phyloP scores from a whole-genome alignment of 2,797 vertebrate genomes.

The Pseudopleuronectes americanus region DNA sequence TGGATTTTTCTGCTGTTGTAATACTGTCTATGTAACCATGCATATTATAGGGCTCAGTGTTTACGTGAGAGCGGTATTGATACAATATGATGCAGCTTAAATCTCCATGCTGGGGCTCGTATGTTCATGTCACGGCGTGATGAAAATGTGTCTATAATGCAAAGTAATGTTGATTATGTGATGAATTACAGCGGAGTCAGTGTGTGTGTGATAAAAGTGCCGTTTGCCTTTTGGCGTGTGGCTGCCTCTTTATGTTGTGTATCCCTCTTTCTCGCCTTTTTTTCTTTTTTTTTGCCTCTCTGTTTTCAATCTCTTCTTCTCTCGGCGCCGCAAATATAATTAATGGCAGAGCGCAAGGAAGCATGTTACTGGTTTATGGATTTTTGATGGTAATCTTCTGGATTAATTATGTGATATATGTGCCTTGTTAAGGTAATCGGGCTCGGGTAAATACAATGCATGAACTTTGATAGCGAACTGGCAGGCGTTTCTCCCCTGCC shows the following conservation, averaged over 20 bases:
- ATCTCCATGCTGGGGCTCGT: conserved; percentile 10
- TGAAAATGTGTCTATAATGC: conserved; percentile 48
- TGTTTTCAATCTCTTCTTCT: conserved; percentile 64
- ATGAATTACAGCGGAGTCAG: conserved; percentile 49
- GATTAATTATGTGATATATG: conserved; percentile 88
- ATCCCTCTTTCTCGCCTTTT: conserved; percentile 5
- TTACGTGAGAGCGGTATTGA: neutral
- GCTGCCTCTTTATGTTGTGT: conserved; percentile 19
- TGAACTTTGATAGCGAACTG: conserved; percentile 84
- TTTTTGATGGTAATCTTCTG: conserved; percentile 85
- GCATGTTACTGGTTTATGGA: conserved; percentile 85
- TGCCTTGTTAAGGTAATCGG: conserved; percentile 85
- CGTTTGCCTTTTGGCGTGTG: conserved; percentile 40
- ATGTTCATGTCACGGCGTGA: conserved; percentile 4
- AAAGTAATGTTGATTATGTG: conserved; percentile 47
- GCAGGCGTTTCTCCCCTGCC: conserved; percentile 72
- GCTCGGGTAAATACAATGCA: conserved; percentile 83
- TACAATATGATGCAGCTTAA: conserved; percentile 5
- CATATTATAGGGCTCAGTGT: conserved; percentile 1
- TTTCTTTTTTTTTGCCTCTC: conserved; percentile 42
- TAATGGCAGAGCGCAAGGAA: conserved; percentile 77
- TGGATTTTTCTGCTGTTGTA: neutral
- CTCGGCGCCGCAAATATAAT: conserved; percentile 78
- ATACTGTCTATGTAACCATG: neutral
- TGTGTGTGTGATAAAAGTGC: conserved; percentile 56